Base-by-base conservation (phyloP, 2,797 vertebrate species). In the Caiman crocodilus region DNA sequence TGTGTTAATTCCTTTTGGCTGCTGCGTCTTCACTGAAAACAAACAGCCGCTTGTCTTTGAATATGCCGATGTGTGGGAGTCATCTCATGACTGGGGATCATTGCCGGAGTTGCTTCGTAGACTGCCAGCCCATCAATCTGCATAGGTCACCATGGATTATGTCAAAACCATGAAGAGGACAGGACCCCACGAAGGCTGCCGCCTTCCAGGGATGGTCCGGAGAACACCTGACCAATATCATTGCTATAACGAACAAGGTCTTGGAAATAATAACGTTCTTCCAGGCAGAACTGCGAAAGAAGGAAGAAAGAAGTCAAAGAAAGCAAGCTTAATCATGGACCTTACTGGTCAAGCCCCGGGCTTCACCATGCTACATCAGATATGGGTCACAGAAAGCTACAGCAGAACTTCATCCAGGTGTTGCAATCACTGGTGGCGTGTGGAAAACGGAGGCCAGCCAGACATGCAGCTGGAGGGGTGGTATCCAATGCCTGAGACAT, bases 61-160 rank as follows among this genome's bases (percentile, higher is more conserved):
- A 21, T 63, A 59, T 0, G 1, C 1, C 4, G 91, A 26, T 2
- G 81, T 86, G 67, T 1, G 1, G 76, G 74, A 50, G 60, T 87
- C 55, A 3, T 30, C 67, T 4, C 65, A 35, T 32, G 80, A 95
- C 76, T 83, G 6, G 4, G 2, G 61, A 74, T 84, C 35, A 63
- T 5, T 0, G 0, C 77, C 2, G 1, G 61, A 75, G 60, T 2
- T 0, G 0, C 81, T 88, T 61, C 4, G 91, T 90, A 91, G 65
- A 35, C 91, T 87, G 95, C 94, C 95, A 89, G 91, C 42, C 42
- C 42, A 50, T 50, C 9, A 50, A 50, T 50, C 42, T 11, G 42
- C 42, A 50, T 50, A 50, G 42, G 42, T 50, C 42, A 50, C 42
- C 42, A 50, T 50, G 42, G 42, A 50, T 50, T 50, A 50, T 50